These are phyloP conservation scores for Diplolepis rosae DNA, from an alignment of 2,888 invertebrate genomes.

Conservation along the genomic window DNA sequence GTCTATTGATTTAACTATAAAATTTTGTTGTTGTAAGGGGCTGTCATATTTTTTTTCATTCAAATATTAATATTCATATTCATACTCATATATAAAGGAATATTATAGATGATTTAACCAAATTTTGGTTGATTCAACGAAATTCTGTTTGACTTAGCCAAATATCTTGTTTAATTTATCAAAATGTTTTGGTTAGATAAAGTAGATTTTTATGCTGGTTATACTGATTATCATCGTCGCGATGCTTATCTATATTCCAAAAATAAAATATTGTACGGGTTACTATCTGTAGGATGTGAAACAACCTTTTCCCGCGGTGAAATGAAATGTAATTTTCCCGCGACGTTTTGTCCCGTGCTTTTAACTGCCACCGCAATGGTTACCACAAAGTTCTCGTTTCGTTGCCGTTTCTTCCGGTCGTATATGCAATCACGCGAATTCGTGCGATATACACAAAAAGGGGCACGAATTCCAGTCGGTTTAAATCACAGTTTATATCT, in stretches of 20 bases:
- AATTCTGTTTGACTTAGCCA: too few species aligned
- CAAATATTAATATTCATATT: too few species aligned
- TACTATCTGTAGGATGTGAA: slow-evolving; percentile 24
- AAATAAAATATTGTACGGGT: too few species aligned
- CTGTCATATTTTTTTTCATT: too few species aligned
- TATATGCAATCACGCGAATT: slow-evolving; percentile 53
- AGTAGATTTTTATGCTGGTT: neutral
- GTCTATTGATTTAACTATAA: too few species aligned
- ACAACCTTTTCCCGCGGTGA: slow-evolving; percentile 46
- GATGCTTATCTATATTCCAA: too few species aligned
- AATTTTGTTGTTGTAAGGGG: too few species aligned
- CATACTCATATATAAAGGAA: too few species aligned
- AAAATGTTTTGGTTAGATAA: too few species aligned
- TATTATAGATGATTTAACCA: too few species aligned
- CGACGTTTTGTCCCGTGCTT: slow-evolving; percentile 26
- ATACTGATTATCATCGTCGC: neutral
- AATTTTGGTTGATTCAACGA: too few species aligned
- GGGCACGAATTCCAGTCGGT: neutral
- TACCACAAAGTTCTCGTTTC: slow-evolving; percentile 45
- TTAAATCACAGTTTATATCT: neutral
- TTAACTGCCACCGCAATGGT: slow-evolving; percentile 44
- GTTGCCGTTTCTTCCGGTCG: slow-evolving; percentile 55
- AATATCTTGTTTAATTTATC: too few species aligned
- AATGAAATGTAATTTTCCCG: slow-evolving; percentile 57
- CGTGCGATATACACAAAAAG: slow-evolving; percentile 8